Percentiles rank a stretch among this genome's conserved stretches.
phyloP scores from a whole-genome alignment of 1,140 invertebrate genomes.

The Drosophila micromelanica region DNA sequence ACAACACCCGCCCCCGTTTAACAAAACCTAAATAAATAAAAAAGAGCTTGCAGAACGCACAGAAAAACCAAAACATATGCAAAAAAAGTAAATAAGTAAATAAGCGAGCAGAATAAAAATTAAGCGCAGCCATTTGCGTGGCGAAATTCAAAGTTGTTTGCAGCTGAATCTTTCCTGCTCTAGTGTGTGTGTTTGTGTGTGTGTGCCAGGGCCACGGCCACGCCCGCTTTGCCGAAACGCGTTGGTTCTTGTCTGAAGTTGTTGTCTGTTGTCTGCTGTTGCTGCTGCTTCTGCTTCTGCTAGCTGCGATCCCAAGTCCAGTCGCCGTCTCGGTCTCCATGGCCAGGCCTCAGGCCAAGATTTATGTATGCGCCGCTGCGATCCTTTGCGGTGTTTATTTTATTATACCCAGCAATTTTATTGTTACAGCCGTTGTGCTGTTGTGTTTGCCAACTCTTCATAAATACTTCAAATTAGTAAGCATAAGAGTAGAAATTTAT shows the following conservation, averaged over 20 bases:
- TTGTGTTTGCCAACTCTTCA: neutral
- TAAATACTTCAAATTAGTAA: too few relatives aligned
- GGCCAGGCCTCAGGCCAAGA: constrained; percentile 38
- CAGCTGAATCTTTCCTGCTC: constrained; percentile 30
- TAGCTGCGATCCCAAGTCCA: constrained; percentile 1
- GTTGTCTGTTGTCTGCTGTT: constrained; percentile 15
- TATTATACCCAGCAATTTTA: constrained; percentile 45
- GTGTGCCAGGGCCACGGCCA: constrained; percentile 34
- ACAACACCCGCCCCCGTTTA: constrained; percentile 18
- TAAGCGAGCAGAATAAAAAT: constrained; percentile 58
- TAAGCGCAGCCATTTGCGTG: constrained; percentile 68
- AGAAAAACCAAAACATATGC: constrained; percentile 31
- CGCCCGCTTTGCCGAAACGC: constrained; percentile 47
- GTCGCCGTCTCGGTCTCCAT: constrained; percentile 12
- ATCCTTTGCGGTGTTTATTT: constrained; percentile 71
- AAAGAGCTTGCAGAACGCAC: constrained; percentile 19
- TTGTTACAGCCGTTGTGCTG: neutral
- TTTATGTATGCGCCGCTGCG: constrained; percentile 47
- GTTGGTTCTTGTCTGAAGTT: constrained; percentile 38
- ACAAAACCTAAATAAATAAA: constrained; percentile 60
- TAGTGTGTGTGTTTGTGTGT: constrained; percentile 13
- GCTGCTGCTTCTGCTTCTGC: neutral
- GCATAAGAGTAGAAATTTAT: too few relatives aligned
- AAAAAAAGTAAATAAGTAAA: constrained; percentile 14
- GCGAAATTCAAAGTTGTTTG: constrained; percentile 72